These are phyloP conservation scores for Macrobrachium nipponense DNA, from an alignment of 1,140 invertebrate species.

Conservation along the genomic window DNA sequence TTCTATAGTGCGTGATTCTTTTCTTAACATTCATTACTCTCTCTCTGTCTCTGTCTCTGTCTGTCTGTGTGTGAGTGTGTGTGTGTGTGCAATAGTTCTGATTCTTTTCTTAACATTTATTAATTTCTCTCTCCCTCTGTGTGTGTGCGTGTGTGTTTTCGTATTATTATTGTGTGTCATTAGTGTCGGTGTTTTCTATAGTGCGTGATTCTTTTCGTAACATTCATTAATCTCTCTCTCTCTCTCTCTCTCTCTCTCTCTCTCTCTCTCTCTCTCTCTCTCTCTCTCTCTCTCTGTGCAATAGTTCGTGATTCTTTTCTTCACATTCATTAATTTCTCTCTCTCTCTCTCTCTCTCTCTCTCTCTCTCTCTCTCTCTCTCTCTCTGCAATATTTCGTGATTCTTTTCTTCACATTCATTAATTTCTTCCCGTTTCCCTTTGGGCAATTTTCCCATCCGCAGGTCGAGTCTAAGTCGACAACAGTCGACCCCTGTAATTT, in stretches of 20 bases:
- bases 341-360: slow-evolving; percentile 2
- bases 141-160: too few relatives aligned
- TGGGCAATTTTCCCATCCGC: neutral
- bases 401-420: neutral
- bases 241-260: neutral
- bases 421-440: neutral
- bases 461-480: too few relatives aligned
- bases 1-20: too few relatives aligned
- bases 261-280: slow-evolving; percentile 2
- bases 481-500: too few relatives aligned
- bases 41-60: slow-evolving; percentile 15
- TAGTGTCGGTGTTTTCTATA: too few relatives aligned
- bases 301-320: neutral
- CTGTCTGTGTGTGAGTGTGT: too few relatives aligned
- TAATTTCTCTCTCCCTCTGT: neutral
- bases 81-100: neutral
- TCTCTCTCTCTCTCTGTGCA: neutral
- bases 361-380: slow-evolving; percentile 19
- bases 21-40: too few relatives aligned
- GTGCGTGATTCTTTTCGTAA: neutral
- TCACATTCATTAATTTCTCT: neutral
- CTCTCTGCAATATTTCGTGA: neutral
- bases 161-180: too few relatives aligned
- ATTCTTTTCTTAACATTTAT: neutral
- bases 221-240: neutral